Evolutionary conservation across 2,888 invertebrate genomes (phyloP).

Genomic region (Agrotis puta): DNA sequence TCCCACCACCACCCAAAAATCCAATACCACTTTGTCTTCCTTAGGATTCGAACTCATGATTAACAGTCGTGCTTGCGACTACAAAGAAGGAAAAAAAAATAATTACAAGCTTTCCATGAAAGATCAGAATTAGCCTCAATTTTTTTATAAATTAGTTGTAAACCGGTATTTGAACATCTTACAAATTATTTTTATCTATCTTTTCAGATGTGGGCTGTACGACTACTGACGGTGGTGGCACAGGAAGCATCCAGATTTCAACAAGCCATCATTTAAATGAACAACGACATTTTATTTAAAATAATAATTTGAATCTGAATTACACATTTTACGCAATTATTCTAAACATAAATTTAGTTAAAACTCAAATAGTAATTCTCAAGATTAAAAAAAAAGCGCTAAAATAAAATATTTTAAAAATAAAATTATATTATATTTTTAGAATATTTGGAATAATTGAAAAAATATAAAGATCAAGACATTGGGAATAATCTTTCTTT

Average conservation of each 20-base stretch:
- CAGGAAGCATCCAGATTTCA: neutral
- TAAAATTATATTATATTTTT: no score
- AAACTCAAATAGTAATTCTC: neutral
- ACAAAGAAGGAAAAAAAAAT: no score
- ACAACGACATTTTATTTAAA: neutral
- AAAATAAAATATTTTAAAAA: neutral
- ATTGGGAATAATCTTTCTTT: constrained; percentile 28
- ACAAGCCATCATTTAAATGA: neutral
- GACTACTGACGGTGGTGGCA: neutral
- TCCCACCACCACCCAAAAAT: no score
- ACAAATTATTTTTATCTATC: constrained; percentile 15
- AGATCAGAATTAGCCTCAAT: no score
- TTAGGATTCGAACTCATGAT: no score
- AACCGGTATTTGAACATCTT: no score
- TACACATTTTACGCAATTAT: neutral
- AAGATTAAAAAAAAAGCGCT: neutral
- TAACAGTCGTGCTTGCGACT: no score
- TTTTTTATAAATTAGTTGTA: no score
- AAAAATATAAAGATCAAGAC: neutral
- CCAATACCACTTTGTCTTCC: no score
- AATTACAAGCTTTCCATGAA: no score
- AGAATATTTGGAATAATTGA: neutral
- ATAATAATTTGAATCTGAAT: neutral
- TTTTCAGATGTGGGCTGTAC: constrained; percentile 41
- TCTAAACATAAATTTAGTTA: neutral